Percentiles rank a stretch among this genome's conserved stretches.
Conservation (phyloP, 1,140 invertebrate genomes). For the Alviniconcha marisindica region DNA sequence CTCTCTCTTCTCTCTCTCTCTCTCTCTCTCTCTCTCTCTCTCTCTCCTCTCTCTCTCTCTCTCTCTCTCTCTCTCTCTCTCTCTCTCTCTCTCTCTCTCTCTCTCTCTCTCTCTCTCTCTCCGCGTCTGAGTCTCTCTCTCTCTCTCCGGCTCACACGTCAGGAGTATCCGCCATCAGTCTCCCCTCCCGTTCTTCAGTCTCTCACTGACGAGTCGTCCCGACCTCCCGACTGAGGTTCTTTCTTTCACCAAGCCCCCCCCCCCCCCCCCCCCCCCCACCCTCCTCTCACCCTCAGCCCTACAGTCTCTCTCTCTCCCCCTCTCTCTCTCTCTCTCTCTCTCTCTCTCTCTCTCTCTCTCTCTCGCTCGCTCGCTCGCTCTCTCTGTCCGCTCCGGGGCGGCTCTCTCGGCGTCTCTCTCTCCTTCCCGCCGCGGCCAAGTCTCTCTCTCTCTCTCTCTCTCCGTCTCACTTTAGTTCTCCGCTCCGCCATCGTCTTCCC, state of each 20-base stretch:
- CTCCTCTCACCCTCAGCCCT: neutral
- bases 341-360: neutral
- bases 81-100: constrained; percentile 14
- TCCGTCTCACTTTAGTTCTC: too few species aligned
- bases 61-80: neutral
- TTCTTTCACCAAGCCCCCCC: neutral
- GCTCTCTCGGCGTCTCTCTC: too few species aligned
- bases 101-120: neutral
- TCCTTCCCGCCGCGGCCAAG: too few species aligned
- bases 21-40: neutral
- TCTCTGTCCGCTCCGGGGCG: too few species aligned
- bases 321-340: neutral
- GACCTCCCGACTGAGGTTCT: neutral
- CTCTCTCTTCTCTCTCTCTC: neutral
- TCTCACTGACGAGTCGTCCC: neutral
- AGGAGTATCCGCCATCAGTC: neutral
- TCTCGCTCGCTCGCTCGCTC: neutral
- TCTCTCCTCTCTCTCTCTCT: neutral
- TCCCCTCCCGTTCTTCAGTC: too few species aligned
- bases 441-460: neutral
- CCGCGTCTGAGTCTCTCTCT: neutral
- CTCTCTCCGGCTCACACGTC: neutral
- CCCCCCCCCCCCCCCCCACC: neutral
- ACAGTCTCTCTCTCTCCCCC: neutral
- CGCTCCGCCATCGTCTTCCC: too few species aligned